Evolutionary conservation across 2,888 invertebrate species (phyloP), one percentile per base, ranked within the genome.

Genomic region (Athrips mouffetella): DNA sequence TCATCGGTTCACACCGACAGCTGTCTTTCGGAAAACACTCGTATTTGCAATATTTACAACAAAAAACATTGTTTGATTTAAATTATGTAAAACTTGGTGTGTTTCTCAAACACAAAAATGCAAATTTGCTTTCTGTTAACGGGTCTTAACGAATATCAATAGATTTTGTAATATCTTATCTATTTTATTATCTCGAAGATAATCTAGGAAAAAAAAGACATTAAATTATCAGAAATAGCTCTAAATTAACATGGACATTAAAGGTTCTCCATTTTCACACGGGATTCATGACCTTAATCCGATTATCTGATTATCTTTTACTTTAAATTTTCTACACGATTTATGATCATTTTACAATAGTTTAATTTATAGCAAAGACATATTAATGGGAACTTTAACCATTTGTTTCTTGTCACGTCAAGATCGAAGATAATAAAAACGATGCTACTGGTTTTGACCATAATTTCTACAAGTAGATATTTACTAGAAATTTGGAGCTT

Each of bases 11-110:
- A 78, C 76, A 69, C 18, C 13, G 31, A 68, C 65, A 77, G 78
- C 78, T 3, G 73, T 76, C 74, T 82, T 76, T 78, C 72, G 68
- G 76, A 80, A 77, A 73, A 74, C 67, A 73, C 20, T 30, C 10
- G 37, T 27, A 46, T 13, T 46, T 37, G 18, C 27, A 31, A 30
- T 3, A 11, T 41, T 42, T 16, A 13, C 29, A 42, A 30, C 42
- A n/a, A 30, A 29, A 42, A 42, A 27, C 35, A 16, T 10, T 35
- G 35, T 35, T 35, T 35, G 1, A 15, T 35, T 35, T 35, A 35
- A 18, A 35, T 18, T 35, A 10, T 16, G 15, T 16, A 16, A 13
- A 33, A 6, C 2, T 33, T 27, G 7, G n/a, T 5, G 7, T 10
- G n/a, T 7, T 27, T 7, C 3, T 35, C 18, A 18, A 35, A 15